Evolutionary conservation across 2,113 vertebrate genomes (phyloP), one percentile per base, ranked within the genome.

Genomic region (Pitta sordida): DNA sequence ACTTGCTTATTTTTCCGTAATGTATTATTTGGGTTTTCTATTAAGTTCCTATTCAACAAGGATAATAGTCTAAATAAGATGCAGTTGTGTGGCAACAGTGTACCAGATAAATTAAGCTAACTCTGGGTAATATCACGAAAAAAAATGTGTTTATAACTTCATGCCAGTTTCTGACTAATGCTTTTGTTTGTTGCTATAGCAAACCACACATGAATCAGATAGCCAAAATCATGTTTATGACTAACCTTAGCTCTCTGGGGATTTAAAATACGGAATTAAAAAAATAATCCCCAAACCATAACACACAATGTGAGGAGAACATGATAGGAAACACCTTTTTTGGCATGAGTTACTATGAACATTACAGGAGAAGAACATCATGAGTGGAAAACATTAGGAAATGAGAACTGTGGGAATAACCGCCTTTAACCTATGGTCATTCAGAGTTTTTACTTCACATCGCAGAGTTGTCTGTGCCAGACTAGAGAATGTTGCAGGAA

Each of bases 181-280:
- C 94, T 96, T 97, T 96, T 97, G 95, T 97, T 97, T 97, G 97
- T 96, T 97, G 96, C 96, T 97, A 97, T 97, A 97, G 96, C 77
- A 95, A 97, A 95, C 92, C 73, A 94, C 95, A 90, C 96, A 95
- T 85, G 84, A 96, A 96, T 85, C 73, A 91, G 89, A 85, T 94
- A 95, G 94, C 68, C 95, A 85, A 95, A 97, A 96, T 81, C 62
- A 68, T 94, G 88, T 92, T 96, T 94, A 96, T 94, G 93, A 96
- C 92, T 94, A 96, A 95, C 92, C 78, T 92, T 95, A 64, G 90
- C 71, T 96, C 96, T 96, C 95, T 49, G 56, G 96, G 95, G 94
- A 91, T 46, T 93, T 83, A 90, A 93, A 95, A 91, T 91, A 91
- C 65, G 89, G 69, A 87, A 73, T 86, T 4, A 63, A 48, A 81